Evolutionary conservation across 2,113 vertebrate species (phyloP).

Genomic region (Cyanocitta stelleri): DNA sequence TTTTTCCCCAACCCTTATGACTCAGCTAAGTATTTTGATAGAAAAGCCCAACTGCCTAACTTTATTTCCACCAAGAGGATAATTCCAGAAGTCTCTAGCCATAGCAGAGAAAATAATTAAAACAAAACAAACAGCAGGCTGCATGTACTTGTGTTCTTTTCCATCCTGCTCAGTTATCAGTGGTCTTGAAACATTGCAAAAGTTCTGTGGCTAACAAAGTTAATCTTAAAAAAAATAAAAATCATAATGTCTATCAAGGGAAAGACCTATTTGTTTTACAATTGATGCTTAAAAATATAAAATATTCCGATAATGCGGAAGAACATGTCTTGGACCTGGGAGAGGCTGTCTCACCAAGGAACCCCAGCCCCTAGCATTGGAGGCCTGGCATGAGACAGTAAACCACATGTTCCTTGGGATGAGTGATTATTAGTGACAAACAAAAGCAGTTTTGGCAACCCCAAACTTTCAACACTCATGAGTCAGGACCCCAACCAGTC

Average conservation of each 20-base stretch:
- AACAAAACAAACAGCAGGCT: not conserved
- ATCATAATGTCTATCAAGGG: not conserved
- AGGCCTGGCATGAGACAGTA: slow-evolving; percentile 21
- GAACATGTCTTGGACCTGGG: not conserved
- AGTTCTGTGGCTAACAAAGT: not conserved
- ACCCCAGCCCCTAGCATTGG: not conserved
- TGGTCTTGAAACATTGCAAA: slow-evolving; percentile 29
- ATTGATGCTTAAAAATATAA: not conserved
- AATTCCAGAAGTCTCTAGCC: slow-evolving; percentile 11
- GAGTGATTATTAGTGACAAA: slow-evolving; percentile 55
- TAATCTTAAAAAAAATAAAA: not conserved
- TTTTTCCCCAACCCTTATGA: not conserved
- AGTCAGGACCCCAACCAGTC: slow-evolving; percentile 41
- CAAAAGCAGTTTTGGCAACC: slow-evolving; percentile 27
- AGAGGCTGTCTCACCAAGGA: slow-evolving; percentile 39
- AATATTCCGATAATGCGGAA: slow-evolving; percentile 33
- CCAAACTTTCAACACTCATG: slow-evolving; percentile 14
- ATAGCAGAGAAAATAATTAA: slow-evolving; percentile 2
- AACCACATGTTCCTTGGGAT: slow-evolving; percentile 26
- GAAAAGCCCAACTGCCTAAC: not conserved
- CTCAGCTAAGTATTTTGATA: slow-evolving; percentile 9
- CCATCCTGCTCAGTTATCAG: slow-evolving; percentile 18
- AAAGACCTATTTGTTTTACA: slow-evolving; percentile 20
- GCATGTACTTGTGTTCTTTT: slow-evolving; percentile 25
- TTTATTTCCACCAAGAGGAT: slow-evolving; percentile 16